A percentile compares a stretch with the other conserved stretches of the same genome.
Evolutionary conservation across 2,113 vertebrate species (phyloP).

Genomic region (Smithornis capensis): DNA sequence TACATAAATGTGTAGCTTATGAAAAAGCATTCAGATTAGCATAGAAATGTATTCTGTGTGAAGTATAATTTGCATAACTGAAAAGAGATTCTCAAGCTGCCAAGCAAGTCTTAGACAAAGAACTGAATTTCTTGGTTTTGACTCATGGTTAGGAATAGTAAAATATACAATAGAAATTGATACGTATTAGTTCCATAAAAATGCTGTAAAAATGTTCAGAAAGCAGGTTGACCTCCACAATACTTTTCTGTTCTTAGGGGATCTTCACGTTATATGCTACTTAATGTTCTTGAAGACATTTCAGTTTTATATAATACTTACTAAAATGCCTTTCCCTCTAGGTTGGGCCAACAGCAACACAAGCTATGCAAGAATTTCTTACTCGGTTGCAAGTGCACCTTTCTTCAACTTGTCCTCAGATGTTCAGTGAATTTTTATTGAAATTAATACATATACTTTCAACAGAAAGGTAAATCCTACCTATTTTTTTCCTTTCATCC

Average conservation of each 20-base stretch:
- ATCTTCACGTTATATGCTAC: background rate
- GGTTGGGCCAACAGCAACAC: constrained; percentile 98
- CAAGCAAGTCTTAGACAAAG: background rate
- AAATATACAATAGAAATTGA: background rate
- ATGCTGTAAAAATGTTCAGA: background rate
- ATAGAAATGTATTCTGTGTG: background rate
- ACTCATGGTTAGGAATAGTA: background rate
- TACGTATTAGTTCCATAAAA: background rate
- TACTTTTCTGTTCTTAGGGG: background rate
- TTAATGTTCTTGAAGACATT: background rate
- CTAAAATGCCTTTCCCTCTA: constrained; percentile 42
- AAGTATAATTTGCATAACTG: background rate
- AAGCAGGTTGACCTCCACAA: background rate
- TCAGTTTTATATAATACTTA: background rate
- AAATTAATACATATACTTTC: constrained; percentile 97
- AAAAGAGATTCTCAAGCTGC: background rate
- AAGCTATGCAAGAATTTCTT: constrained; percentile 98
- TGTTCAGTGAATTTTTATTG: constrained; percentile 98
- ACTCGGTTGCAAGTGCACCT: constrained; percentile 96
- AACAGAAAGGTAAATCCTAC: constrained; percentile 86
- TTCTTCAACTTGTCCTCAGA: constrained; percentile 93
- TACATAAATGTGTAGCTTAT: background rate
- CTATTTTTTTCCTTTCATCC: background rate
- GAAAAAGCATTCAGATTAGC: background rate
- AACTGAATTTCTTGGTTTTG: background rate